These are phyloP conservation scores for Aethina tumida DNA, from an alignment of 1,140 invertebrate genomes.

Conservation along the genomic window DNA sequence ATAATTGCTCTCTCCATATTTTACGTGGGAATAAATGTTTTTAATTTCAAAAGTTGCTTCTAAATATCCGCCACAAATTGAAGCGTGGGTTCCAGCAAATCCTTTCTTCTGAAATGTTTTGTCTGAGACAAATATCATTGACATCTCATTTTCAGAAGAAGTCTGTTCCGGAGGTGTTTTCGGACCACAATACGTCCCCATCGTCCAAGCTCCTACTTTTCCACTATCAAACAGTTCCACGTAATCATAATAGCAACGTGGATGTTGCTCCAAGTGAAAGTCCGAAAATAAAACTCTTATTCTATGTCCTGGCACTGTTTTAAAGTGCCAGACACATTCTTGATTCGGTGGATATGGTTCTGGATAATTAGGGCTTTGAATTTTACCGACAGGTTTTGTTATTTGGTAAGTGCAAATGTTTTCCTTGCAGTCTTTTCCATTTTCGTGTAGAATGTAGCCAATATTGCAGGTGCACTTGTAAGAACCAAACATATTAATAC, in stretches of 20 bases:
- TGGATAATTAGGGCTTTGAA: slow-evolving; percentile 87
- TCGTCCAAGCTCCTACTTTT: slow-evolving; percentile 61
- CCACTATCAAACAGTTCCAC: slow-evolving; percentile 88
- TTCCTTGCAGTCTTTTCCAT: slow-evolving; percentile 92
- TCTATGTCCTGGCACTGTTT: slow-evolving; percentile 88
- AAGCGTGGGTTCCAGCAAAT: slow-evolving; percentile 75
- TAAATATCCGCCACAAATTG: slow-evolving; percentile 80
- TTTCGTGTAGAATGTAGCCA: slow-evolving; percentile 89
- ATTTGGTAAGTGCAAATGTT: slow-evolving; percentile 76
- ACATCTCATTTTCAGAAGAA: slow-evolving; percentile 84
- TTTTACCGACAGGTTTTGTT: slow-evolving; percentile 63
- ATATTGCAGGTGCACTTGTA: slow-evolving; percentile 91
- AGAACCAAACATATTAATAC: slow-evolving; percentile 89
- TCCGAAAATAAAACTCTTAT: slow-evolving; percentile 88
- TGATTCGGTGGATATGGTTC: slow-evolving; percentile 86
- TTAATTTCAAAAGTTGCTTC: slow-evolving; percentile 63
- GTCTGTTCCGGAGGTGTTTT: slow-evolving; percentile 82
- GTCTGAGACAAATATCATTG: slow-evolving; percentile 94
- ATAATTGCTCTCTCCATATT: slow-evolving; percentile 83
- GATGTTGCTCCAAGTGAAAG: slow-evolving; percentile 93
- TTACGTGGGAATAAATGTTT: slow-evolving; percentile 87
- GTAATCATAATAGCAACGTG: slow-evolving; percentile 93
- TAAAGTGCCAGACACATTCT: slow-evolving; percentile 97
- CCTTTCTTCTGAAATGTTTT: slow-evolving; percentile 76
- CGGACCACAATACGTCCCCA: slow-evolving; percentile 85